phyloP scores from a whole-genome alignment of 2,797 vertebrate genomes.

The Melanotaenia maccullochi region DNA sequence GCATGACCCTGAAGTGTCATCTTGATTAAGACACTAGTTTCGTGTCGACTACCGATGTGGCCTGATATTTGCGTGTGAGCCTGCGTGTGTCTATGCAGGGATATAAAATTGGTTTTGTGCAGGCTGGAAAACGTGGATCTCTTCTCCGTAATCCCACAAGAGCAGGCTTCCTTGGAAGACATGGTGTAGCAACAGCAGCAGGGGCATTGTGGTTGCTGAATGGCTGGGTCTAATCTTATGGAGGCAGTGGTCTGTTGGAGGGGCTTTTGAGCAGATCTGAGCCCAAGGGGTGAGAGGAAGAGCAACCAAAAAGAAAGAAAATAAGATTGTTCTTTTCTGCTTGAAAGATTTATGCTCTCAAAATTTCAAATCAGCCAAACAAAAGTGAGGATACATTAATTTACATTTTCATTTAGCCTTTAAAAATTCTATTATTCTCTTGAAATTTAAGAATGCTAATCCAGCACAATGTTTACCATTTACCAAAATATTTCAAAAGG shows the following conservation, averaged over 20 bases:
- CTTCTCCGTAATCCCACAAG: slow-evolving; percentile 67
- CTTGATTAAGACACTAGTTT: slow-evolving; percentile 71
- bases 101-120: slow-evolving; percentile 37
- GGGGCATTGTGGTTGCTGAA: slow-evolving; percentile 72
- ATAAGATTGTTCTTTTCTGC: slow-evolving; percentile 28
- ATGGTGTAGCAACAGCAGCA: slow-evolving; percentile 58
- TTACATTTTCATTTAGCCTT: slow-evolving; percentile 53
- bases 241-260: slow-evolving; percentile 72
- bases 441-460: slow-evolving; percentile 30
- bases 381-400: slow-evolving; percentile 47
- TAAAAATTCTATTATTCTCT: slow-evolving; percentile 31
- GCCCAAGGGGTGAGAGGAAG: slow-evolving; percentile 54
- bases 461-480: slow-evolving; percentile 18
- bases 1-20: slow-evolving; percentile 80
- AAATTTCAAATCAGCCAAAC: slow-evolving; percentile 55
- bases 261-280: slow-evolving; percentile 71
- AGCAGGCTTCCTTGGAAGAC: slow-evolving; percentile 71
- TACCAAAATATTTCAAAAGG: not conserved
- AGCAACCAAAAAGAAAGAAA: slow-evolving; percentile 37
- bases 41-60: slow-evolving; percentile 42
- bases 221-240: slow-evolving; percentile 70
- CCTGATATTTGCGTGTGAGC: slow-evolving; percentile 54
- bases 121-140: slow-evolving; percentile 59
- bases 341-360: slow-evolving; percentile 51
- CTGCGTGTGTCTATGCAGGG: not conserved